Conservation (phyloP, 2,797 vertebrate species). For the Melopsittacus undulatus region DNA sequence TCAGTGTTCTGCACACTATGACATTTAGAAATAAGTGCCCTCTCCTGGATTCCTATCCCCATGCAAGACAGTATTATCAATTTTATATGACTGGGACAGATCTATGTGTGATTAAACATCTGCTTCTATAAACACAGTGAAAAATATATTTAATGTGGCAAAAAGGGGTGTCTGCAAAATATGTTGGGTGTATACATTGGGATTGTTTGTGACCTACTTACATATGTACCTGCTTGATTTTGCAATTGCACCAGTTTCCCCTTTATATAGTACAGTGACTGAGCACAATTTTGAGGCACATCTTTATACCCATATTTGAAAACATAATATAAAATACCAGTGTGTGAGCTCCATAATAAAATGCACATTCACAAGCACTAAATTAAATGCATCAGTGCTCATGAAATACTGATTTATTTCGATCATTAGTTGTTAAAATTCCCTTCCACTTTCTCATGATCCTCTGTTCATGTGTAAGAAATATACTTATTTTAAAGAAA, state of each 20-base stretch:
- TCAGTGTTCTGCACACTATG: background rate
- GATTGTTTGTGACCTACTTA: slow-evolving; percentile 22
- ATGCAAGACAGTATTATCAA: background rate
- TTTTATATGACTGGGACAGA: background rate
- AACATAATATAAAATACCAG: background rate
- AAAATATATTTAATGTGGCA: background rate
- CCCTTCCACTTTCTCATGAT: slow-evolving; percentile 1
- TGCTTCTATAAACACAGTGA: background rate
- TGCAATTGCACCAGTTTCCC: background rate
- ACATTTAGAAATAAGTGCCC: background rate
- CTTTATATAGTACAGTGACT: background rate
- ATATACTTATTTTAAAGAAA: slow-evolving; percentile 2
- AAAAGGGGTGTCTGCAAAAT: background rate
- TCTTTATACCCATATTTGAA: background rate
- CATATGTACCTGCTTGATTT: background rate
- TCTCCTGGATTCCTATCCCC: background rate
- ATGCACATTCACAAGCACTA: background rate
- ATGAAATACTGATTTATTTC: slow-evolving; percentile 21
- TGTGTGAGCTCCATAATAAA: background rate
- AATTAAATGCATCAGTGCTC: background rate
- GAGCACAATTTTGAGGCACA: background rate
- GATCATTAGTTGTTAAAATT: background rate
- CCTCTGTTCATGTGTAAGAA: background rate
- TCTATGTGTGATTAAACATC: background rate
- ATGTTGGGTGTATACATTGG: background rate